phyloP scores from a whole-genome alignment of 2,797 vertebrate species.

The Salmo trutta region DNA sequence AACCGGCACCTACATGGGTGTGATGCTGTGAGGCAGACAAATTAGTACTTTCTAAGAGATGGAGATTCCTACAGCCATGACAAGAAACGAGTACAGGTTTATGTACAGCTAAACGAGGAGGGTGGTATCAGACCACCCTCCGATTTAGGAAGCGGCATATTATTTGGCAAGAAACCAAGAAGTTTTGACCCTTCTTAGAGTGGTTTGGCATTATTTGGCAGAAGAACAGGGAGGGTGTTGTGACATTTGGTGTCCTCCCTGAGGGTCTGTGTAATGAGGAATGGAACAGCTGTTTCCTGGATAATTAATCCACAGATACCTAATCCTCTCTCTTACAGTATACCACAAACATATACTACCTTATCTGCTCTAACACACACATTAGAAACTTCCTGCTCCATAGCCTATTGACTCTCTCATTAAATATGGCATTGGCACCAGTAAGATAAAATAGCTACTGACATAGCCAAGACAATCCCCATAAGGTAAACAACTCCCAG shows the following conservation, averaged over 20 bases:
- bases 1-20: background rate
- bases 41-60: background rate
- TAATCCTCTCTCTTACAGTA: conserved; percentile 27
- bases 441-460: background rate
- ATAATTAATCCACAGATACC: conserved; percentile 64
- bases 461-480: background rate
- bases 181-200: background rate
- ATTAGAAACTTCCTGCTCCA: background rate
- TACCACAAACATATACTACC: conserved; percentile 6
- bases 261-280: conserved; percentile 9
- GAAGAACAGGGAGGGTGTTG: conserved; percentile 35
- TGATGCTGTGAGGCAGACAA: background rate
- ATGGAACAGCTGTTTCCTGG: conserved; percentile 63
- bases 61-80: background rate
- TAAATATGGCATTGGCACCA: background rate
- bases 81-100: background rate
- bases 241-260: conserved; percentile 61
- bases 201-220: background rate
- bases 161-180: background rate
- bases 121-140: background rate
- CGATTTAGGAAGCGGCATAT: background rate
- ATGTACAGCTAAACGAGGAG: background rate
- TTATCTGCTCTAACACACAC: background rate
- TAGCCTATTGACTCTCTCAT: background rate
- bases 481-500: background rate